Conservation (phyloP, 1,140 invertebrate species). For the Cyclina sinensis region DNA sequence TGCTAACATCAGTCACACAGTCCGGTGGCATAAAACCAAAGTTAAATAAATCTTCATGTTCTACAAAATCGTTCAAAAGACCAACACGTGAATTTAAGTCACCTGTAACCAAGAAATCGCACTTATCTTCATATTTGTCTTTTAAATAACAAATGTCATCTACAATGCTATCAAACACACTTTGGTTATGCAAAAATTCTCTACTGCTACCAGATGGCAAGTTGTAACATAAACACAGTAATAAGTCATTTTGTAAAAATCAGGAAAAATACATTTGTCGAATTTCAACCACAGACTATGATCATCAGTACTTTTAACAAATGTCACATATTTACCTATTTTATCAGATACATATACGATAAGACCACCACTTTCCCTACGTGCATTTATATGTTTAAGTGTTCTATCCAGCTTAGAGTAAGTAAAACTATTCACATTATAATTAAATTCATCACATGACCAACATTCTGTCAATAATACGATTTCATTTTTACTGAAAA, state of each 20-base stretch:
- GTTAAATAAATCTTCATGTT: no score
- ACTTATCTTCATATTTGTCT: no score
- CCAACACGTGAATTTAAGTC: conserved; percentile 23
- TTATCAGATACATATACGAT: not conserved
- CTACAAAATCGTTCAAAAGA: no score
- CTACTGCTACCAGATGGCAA: conserved; percentile 17
- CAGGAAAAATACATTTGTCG: not conserved
- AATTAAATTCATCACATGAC: not conserved
- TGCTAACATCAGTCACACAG: no score
- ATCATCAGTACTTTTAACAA: not conserved
- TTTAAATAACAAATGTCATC: conserved; percentile 5
- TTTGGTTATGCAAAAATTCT: not conserved
- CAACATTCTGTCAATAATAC: not conserved
- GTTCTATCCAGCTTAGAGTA: not conserved
- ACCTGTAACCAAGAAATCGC: not conserved
- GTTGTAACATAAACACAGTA: no score
- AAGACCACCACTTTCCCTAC: not conserved
- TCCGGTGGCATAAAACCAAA: no score
- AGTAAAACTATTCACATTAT: no score
- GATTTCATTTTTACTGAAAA: not conserved
- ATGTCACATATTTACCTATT: not conserved
- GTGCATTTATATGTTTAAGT: not conserved
- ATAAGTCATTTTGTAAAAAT: not conserved
- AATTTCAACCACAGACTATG: not conserved
- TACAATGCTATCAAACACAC: not conserved